phyloP scores from a whole-genome alignment of 2,113 vertebrate species.

The Melanostigma gelatinosum region DNA sequence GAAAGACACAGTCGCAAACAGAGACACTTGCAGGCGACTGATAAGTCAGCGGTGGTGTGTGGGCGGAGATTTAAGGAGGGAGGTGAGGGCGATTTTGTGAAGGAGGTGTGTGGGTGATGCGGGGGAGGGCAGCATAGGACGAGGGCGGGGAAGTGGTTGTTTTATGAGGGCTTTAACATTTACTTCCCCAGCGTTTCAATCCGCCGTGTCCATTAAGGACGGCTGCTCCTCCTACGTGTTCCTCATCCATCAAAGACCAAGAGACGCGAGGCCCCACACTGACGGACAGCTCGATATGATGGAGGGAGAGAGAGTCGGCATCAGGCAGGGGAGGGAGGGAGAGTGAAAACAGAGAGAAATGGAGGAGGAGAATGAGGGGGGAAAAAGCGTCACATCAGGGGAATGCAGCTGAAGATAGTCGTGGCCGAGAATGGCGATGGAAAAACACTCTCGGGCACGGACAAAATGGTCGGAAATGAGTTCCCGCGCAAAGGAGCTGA shows the following conservation, averaged over 20 bases:
- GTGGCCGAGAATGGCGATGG: slow-evolving; percentile 20
- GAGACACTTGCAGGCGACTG: slow-evolving; percentile 35
- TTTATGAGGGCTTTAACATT: slow-evolving; percentile 88
- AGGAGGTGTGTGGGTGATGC: slow-evolving; percentile 55
- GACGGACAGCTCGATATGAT: slow-evolving; percentile 76
- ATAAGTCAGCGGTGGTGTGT: slow-evolving; percentile 48
- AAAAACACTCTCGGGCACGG: slow-evolving; percentile 38
- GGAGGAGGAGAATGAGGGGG: slow-evolving; percentile 12
- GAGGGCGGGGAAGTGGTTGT: slow-evolving; percentile 77
- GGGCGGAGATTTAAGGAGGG: slow-evolving; percentile 55
- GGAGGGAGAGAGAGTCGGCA: slow-evolving; percentile 59
- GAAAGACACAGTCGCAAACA: slow-evolving; percentile 42
- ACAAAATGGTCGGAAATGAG: slow-evolving; percentile 52
- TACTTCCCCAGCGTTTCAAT: slow-evolving; percentile 85
- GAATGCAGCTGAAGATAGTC: slow-evolving; percentile 16
- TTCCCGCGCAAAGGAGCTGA: slow-evolving; percentile 52
- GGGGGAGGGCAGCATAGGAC: slow-evolving; percentile 61
- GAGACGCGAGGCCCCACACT: slow-evolving; percentile 59
- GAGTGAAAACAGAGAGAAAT: slow-evolving; percentile 43
- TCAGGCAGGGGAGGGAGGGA: slow-evolving; percentile 31
- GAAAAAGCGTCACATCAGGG: slow-evolving; percentile 4
- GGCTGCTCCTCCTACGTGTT: slow-evolving; percentile 81
- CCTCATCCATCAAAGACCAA: slow-evolving; percentile 81
- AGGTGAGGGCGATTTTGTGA: slow-evolving; percentile 47
- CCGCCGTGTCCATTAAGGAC: slow-evolving; percentile 84